Evolutionary conservation across 2,888 invertebrate species (phyloP).

Genomic region (Sarcophaga rosellei): DNA sequence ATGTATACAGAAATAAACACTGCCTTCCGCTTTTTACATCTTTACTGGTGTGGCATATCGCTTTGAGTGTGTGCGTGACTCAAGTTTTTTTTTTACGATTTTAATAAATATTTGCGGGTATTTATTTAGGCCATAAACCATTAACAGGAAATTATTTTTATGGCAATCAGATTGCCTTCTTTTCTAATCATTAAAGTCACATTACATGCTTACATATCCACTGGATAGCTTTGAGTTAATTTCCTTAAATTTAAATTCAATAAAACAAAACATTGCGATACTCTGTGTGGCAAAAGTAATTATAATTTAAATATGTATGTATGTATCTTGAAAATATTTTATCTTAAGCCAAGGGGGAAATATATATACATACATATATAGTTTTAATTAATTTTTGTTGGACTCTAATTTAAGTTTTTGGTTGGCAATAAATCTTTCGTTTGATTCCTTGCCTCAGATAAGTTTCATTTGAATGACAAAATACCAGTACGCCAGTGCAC

Average conservation of each 20-base stretch:
- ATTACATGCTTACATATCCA: no score
- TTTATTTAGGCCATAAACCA: not conserved
- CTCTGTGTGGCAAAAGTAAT: not conserved
- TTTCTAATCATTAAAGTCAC: not conserved
- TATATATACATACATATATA: no score
- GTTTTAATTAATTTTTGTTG: constrained; percentile 44
- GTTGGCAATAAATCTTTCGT: constrained; percentile 16
- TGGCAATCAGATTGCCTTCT: not conserved
- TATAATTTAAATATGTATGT: not conserved
- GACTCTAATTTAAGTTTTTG: not conserved
- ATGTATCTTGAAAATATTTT: not conserved
- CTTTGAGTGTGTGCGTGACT: not conserved
- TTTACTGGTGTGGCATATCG: not conserved
- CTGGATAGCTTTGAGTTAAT: no score
- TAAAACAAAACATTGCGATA: not conserved
- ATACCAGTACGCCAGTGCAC: not conserved
- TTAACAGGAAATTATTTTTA: constrained; percentile 16
- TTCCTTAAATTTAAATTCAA: no score
- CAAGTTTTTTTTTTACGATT: constrained; percentile 24
- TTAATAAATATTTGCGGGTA: constrained; percentile 18
- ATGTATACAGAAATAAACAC: not conserved
- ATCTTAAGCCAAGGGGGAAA: not conserved
- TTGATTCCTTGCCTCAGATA: not conserved
- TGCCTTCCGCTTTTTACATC: not conserved
- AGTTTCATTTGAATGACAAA: not conserved